Evolutionary conservation across 2,113 vertebrate genomes (phyloP).

Genomic region (Antechinus stuartii): DNA sequence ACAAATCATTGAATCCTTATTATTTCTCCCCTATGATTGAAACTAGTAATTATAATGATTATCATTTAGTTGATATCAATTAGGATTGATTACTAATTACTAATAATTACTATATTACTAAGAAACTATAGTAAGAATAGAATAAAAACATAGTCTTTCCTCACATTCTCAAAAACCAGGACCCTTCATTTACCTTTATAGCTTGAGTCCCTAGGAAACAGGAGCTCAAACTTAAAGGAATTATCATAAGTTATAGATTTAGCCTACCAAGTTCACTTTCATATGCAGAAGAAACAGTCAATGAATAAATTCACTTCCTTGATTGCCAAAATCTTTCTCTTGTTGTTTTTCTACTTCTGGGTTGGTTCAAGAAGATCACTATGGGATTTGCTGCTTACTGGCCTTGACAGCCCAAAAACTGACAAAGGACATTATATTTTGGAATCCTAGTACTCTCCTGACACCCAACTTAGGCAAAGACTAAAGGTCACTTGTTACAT

Average conservation of each 20-base stretch:
- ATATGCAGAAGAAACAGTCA: not conserved
- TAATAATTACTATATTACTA: not conserved
- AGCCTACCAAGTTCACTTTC: not conserved
- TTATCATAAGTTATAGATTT: not conserved
- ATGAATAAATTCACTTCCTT: not conserved
- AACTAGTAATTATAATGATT: not conserved
- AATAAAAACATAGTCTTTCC: not conserved
- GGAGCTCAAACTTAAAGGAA: not conserved
- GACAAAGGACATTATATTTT: not conserved
- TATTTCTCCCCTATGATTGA: not conserved
- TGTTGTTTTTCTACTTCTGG: not conserved
- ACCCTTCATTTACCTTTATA: not conserved
- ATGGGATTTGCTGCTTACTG: not conserved
- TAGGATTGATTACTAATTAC: not conserved
- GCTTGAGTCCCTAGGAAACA: not conserved
- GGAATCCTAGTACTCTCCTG: not conserved
- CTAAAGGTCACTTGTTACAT: not conserved
- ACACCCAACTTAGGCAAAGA: not conserved
- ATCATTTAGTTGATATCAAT: not conserved
- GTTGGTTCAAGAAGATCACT: not conserved
- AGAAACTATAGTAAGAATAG: not conserved
- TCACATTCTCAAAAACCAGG: not conserved
- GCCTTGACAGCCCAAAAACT: not conserved
- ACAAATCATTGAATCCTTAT: not conserved
- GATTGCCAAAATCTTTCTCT: not conserved